These are phyloP conservation scores for Pasiphila rectangulata DNA, from an alignment of 2,888 invertebrate genomes.

Conservation along the genomic window DNA sequence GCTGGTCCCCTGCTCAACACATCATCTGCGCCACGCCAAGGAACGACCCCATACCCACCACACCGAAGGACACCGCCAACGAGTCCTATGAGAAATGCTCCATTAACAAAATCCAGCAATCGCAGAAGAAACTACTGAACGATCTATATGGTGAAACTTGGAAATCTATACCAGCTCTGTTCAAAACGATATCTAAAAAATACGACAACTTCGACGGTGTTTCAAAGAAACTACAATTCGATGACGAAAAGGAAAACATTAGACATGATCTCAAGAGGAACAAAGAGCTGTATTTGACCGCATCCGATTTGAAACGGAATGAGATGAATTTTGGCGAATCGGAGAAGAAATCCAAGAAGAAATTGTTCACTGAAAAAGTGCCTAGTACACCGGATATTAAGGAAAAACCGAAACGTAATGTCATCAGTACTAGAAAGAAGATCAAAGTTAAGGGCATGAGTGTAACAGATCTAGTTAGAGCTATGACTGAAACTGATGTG, in stretches of 20 bases:
- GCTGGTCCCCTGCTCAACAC: conserved; percentile 70
- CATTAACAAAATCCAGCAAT: conserved; percentile 61
- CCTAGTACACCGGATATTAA: conserved; percentile 59
- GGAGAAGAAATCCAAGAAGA: conserved; percentile 61
- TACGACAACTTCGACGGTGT: conserved; percentile 50
- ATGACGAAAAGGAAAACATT: conserved; percentile 67
- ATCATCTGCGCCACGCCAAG: conserved; percentile 64
- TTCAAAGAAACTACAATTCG: conserved; percentile 60
- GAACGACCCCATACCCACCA: conserved; percentile 55
- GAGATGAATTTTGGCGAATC: conserved; percentile 41
- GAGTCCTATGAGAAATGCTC: conserved; percentile 66
- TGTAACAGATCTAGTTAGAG: conserved; percentile 62
- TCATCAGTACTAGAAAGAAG: conserved; percentile 59
- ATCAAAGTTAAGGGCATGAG: conserved; percentile 49
- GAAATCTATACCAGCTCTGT: conserved; percentile 73
- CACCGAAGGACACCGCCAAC: conserved; percentile 62
- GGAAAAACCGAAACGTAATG: conserved; percentile 43
- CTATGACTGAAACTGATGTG: conserved; percentile 37
- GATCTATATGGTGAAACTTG: conserved; percentile 80
- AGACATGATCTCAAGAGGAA: conserved; percentile 49
- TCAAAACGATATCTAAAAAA: conserved; percentile 56
- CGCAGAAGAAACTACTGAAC: conserved; percentile 67
- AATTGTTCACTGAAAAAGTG: conserved; percentile 59
- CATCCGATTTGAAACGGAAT: conserved; percentile 56
- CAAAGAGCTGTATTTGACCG: conserved; percentile 59